These are phyloP conservation scores for Melikaiella ostensackeni DNA, from an alignment of 2,888 invertebrate species.

Conservation along the genomic window DNA sequence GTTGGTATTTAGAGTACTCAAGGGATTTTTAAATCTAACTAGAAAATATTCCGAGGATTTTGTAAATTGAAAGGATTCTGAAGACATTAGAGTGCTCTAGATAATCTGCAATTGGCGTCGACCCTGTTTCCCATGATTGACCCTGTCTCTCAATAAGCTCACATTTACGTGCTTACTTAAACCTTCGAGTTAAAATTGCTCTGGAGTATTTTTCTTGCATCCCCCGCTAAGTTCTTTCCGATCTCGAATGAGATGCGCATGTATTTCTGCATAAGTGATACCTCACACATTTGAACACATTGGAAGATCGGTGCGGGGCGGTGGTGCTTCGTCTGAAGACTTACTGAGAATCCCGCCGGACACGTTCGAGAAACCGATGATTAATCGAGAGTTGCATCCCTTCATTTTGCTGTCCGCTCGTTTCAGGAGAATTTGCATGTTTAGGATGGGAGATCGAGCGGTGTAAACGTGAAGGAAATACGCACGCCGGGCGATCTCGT, in stretches of 20 bases:
- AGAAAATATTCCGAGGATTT: not conserved
- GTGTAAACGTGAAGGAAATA: constrained; percentile 67
- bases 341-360: constrained; percentile 44
- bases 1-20: too few species aligned
- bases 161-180: constrained; percentile 32
- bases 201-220: constrained; percentile 17
- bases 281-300: constrained; percentile 21
- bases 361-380: constrained; percentile 57
- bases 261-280: not conserved
- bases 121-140: constrained; percentile 33
- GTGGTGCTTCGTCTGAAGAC: constrained; percentile 23
- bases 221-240: constrained; percentile 22
- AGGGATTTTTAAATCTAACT: too few species aligned
- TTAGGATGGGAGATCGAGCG: constrained; percentile 67
- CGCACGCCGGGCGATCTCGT: constrained; percentile 62
- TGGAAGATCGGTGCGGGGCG: not conserved
- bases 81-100: constrained; percentile 17
- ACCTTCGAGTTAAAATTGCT: constrained; percentile 31
- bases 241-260: not conserved
- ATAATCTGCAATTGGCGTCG: constrained; percentile 17
- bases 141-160: constrained; percentile 31
- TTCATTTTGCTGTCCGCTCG: constrained; percentile 67
- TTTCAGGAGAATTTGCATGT: constrained; percentile 72
- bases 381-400: constrained; percentile 59
- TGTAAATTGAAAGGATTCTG: not conserved